Percentiles rank a stretch among this genome's conserved stretches.
Evolutionary conservation across 2,797 vertebrate species (phyloP).

Genomic region (Premnoplex brunnescens): DNA sequence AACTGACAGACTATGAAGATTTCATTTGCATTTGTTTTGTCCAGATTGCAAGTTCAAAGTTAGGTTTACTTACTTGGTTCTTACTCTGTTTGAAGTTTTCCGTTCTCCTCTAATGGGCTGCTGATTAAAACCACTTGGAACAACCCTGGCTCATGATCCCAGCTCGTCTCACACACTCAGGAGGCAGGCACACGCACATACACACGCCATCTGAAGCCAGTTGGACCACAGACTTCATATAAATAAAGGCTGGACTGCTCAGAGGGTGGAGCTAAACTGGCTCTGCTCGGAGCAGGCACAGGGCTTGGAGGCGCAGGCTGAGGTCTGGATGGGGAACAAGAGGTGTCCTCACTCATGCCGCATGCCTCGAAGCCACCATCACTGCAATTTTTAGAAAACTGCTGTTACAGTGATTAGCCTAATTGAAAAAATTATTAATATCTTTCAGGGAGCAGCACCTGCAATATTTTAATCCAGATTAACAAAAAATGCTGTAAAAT

Average conservation of each 20-base stretch:
- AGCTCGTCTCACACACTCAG: conserved; percentile 57
- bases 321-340: background rate
- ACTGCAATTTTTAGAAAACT: conserved; percentile 54
- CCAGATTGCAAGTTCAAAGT: conserved; percentile 71
- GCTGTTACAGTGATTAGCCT: background rate
- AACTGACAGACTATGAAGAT: conserved; percentile 42
- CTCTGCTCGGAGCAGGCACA: background rate
- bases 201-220: conserved; percentile 61
- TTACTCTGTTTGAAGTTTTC: conserved; percentile 72
- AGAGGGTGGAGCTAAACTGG: conserved; percentile 71
- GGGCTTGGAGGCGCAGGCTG: background rate
- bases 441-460: background rate
- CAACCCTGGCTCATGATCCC: conserved; percentile 73
- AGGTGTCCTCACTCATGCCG: background rate
- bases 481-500: background rate
- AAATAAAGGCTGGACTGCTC: conserved; percentile 70
- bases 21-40: conserved; percentile 38
- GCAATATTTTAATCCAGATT: conserved; percentile 5
- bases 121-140: conserved; percentile 78
- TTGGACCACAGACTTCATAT: conserved; percentile 70
- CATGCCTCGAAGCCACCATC: background rate
- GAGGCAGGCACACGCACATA: conserved; percentile 59
- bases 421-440: background rate
- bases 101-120: conserved; percentile 63
- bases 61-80: conserved; percentile 78